Conservation (phyloP, 1,140 invertebrate genomes). For the Riptortus pedestris region DNA sequence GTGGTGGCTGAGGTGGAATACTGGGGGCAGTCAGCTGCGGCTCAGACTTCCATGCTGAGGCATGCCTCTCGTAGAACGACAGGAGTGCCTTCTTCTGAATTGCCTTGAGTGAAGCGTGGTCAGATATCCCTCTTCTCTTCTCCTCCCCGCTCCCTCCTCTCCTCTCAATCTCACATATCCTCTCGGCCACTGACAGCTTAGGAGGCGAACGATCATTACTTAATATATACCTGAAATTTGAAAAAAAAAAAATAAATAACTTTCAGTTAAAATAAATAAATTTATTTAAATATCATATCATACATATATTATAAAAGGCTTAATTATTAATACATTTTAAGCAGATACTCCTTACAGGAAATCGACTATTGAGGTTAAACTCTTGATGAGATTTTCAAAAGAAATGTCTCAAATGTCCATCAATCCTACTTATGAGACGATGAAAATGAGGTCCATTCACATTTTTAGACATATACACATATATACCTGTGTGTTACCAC, state of each 20-base stretch:
- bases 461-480: no score
- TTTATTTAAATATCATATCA: no score
- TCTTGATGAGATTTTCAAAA: no score
- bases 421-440: no score
- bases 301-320: no score
- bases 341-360: no score
- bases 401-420: no score
- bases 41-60: conserved; percentile 49
- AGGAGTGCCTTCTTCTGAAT: conserved; percentile 78
- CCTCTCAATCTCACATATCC: conserved; percentile 61
- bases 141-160: conserved; percentile 32
- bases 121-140: conserved; percentile 39
- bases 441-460: no score
- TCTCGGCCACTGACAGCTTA: conserved; percentile 56
- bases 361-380: no score
- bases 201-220: conserved; percentile 33
- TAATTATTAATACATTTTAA: no score
- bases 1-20: conserved; percentile 31
- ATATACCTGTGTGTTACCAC: no score
- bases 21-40: conserved; percentile 41
- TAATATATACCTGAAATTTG: conserved; percentile 8
- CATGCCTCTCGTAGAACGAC: conserved; percentile 72
- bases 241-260: background rate
- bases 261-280: no score
- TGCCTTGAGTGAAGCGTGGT: conserved; percentile 59